A percentile compares a stretch with the other conserved stretches of the same genome.
These are phyloP conservation scores for Bujurquina vittata DNA, from an alignment of 2,113 vertebrate genomes.

Conservation along the genomic window DNA sequence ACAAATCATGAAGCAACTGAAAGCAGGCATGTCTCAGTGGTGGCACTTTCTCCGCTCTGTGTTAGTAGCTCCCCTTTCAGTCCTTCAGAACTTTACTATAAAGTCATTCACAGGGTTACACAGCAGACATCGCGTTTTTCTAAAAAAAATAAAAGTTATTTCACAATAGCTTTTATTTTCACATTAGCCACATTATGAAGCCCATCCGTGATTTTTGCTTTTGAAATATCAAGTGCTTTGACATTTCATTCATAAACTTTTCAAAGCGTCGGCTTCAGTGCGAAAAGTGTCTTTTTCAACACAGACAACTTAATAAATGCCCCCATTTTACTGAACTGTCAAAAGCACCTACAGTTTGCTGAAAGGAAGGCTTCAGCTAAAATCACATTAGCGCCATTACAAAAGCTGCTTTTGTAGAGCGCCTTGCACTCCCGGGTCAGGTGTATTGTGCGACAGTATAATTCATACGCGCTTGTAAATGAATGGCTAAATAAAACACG, in stretches of 20 bases:
- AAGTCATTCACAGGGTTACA: neutral
- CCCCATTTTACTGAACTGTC: neutral
- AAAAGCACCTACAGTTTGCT: neutral
- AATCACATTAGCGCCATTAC: neutral
- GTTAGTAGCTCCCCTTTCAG: neutral
- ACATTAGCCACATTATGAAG: neutral
- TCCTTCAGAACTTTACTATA: neutral
- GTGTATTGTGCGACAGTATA: neutral
- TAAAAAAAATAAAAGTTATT: neutral
- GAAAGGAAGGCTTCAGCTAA: neutral
- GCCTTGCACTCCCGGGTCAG: neutral
- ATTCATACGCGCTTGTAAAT: neutral
- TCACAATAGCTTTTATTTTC: neutral
- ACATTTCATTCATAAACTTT: neutral
- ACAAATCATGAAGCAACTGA: constrained; percentile 9
- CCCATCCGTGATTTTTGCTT: rapidly evolving
- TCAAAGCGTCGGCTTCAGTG: neutral
- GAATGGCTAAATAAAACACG: neutral
- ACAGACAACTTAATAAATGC: neutral
- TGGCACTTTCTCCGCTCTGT: neutral
- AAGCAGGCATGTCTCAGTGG: neutral
- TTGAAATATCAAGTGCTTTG: neutral
- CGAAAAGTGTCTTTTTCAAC: neutral
- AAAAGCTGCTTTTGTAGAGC: neutral
- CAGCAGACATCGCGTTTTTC: neutral